Conservation (phyloP, 1,140 invertebrate species). For the Pseudomyrmex dendroicus region DNA sequence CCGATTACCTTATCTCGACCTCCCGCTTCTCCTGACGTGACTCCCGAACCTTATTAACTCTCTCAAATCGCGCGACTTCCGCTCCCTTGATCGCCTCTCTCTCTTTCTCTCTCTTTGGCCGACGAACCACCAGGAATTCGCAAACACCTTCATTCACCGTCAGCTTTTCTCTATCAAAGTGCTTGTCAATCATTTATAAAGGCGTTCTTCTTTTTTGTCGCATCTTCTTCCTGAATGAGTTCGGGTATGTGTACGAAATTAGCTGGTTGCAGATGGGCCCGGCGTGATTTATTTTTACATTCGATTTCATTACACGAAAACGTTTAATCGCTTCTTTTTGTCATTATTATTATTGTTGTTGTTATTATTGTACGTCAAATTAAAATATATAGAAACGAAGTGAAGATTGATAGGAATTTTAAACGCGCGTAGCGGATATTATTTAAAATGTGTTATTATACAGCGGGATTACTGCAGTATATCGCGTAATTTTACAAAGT, state of each 20-base stretch:
- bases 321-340: constrained; percentile 6
- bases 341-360: background rate
- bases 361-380: background rate
- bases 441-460: background rate
- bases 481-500: constrained; percentile 3
- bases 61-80: constrained; percentile 57
- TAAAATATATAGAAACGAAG: constrained; percentile 7
- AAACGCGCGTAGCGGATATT: background rate
- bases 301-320: constrained; percentile 16
- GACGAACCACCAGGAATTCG: constrained; percentile 51
- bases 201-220: constrained; percentile 42
- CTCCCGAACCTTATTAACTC: constrained; percentile 59
- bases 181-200: constrained; percentile 60
- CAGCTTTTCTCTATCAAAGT: constrained; percentile 59
- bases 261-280: background rate
- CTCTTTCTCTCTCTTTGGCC: background rate
- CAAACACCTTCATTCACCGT: constrained; percentile 54
- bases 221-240: constrained; percentile 26
- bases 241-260: constrained; percentile 35
- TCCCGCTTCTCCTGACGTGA: constrained; percentile 34
- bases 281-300: constrained; percentile 28
- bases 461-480: background rate
- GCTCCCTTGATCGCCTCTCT: constrained; percentile 30
- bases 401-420: background rate
- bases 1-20: constrained; percentile 46